Evolutionary conservation across 1,140 invertebrate species (phyloP), one percentile per base, ranked within the genome.

Genomic region (Drosophila mojavensis): DNA sequence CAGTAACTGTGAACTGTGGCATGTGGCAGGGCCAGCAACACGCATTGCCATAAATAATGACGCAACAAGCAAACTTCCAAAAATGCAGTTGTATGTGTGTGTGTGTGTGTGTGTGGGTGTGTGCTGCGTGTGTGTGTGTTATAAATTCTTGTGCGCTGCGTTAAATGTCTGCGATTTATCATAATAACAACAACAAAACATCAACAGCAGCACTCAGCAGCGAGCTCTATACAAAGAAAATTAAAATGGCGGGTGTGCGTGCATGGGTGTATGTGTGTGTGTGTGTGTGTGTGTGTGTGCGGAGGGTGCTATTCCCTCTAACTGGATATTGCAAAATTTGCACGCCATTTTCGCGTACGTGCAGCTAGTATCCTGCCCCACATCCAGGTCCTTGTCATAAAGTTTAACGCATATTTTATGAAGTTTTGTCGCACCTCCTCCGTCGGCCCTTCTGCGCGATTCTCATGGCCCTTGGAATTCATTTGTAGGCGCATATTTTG

Each of bases 391-490:
- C 51, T 62, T 73, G 74, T 72, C 74, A 73, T 77, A 77, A 77
- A 77, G 69, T 73, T 77, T 77, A 77, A 73, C 68, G 74, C 68
- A 75, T 75, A 75, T 75, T 75, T 75, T 75, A 75, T 71, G 68
- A 75, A 75, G 73, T 75, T 75, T 75, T 65, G 41, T 54, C 59
- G 60, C 62, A 33, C 17, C 15, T 39, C 10, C 36, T 36, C 2
- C 17, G 43, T 7, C 15, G 4, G n/a, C 43, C 43, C 6, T 15
- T 47, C 43, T 4, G 24, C 36, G 51, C 10, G 13, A 11, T 5
- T 9, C 39, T 11, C 3, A 5, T 20, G 15, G 7, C 6, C 4
- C 10, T 26, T 62, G 65, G 45, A 69, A 74, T 69, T 74, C 66
- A 74, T 74, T 74, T 74, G 71, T 69, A 74, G 71, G 71, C 71